A percentile compares a stretch with the other conserved stretches of the same genome.
Evolutionary conservation across 2,113 vertebrate genomes (phyloP).

Genomic region (Lontra canadensis): DNA sequence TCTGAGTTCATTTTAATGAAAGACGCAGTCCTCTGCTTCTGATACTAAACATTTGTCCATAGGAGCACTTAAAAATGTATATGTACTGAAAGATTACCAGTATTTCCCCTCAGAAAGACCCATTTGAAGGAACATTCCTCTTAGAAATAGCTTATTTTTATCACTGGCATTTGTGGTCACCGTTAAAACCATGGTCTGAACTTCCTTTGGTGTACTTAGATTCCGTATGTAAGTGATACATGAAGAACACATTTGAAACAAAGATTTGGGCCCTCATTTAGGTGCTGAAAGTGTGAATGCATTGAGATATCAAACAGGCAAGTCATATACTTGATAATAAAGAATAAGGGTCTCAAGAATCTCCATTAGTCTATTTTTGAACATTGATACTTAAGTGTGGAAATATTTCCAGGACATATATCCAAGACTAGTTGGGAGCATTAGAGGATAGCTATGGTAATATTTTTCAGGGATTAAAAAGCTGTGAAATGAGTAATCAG

Average conservation of each 20-base stretch:
- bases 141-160: neutral
- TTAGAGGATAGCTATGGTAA: neutral
- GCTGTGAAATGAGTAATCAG: neutral
- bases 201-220: neutral
- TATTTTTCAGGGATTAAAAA: neutral
- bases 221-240: neutral
- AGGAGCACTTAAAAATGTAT: neutral
- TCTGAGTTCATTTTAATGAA: neutral
- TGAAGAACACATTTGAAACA: neutral
- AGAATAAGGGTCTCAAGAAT: neutral
- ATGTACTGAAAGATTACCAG: neutral
- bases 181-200: neutral
- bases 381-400: neutral
- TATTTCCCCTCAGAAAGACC: neutral
- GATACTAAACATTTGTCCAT: neutral
- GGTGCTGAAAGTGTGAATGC: neutral
- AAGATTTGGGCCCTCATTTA: neutral
- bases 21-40: neutral
- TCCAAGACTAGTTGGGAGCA: neutral
- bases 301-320: neutral
- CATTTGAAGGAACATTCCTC: neutral
- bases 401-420: neutral
- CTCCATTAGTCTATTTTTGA: neutral
- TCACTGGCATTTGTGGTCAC: neutral
- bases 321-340: neutral